These are phyloP conservation scores for Alces alces DNA, from an alignment of 2,113 vertebrate species.

Conservation along the genomic window DNA sequence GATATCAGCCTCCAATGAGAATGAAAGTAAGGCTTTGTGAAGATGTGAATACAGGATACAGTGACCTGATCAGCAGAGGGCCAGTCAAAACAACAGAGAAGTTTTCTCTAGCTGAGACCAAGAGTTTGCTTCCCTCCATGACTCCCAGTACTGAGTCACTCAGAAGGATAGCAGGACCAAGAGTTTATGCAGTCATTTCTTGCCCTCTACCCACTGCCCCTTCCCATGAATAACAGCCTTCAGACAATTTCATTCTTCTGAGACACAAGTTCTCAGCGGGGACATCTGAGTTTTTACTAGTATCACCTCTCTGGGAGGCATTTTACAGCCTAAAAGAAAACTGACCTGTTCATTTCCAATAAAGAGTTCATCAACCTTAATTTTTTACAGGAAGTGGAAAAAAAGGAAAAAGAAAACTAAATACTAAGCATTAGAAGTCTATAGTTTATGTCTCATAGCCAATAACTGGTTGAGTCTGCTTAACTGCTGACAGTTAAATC, in stretches of 20 bases:
- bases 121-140: conserved; percentile 8
- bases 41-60: background rate
- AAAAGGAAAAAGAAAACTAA: background rate
- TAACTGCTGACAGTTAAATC: background rate
- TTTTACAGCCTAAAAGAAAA: background rate
- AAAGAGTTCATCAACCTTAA: background rate
- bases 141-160: background rate
- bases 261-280: background rate
- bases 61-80: conserved; percentile 37
- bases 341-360: background rate
- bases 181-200: background rate
- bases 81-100: conserved; percentile 32
- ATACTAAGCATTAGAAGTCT: background rate
- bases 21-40: conserved; percentile 53
- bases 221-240: background rate
- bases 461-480: background rate
- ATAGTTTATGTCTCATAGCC: background rate
- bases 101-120: conserved; percentile 30
- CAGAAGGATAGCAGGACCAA: background rate
- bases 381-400: background rate
- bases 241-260: background rate
- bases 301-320: background rate
- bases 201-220: background rate
- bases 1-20: conserved; percentile 10
- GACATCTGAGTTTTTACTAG: background rate